Evolutionary conservation across 2,113 vertebrate genomes (phyloP).

Genomic region (Mola mola): DNA sequence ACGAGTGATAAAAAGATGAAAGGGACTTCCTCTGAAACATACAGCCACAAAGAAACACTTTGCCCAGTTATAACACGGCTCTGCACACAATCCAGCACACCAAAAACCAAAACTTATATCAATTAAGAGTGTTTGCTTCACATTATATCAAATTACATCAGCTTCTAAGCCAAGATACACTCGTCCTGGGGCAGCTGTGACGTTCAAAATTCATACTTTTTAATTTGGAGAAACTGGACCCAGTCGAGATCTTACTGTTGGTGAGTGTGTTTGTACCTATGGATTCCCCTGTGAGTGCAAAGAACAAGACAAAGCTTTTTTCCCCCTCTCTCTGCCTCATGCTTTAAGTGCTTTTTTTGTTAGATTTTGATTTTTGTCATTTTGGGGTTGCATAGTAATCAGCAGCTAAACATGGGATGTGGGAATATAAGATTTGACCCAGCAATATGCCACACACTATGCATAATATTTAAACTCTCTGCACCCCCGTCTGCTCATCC

Average conservation of each 20-base stretch:
- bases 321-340: constrained; percentile 32
- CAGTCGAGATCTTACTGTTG: neutral
- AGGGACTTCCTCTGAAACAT: constrained; percentile 67
- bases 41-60: constrained; percentile 62
- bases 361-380: constrained; percentile 16
- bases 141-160: constrained; percentile 6
- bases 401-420: too few relatives aligned
- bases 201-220: too few relatives aligned
- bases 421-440: too few relatives aligned
- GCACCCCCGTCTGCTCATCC: neutral
- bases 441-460: too few relatives aligned
- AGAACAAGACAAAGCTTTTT: constrained; percentile 45
- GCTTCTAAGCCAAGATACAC: neutral
- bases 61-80: constrained; percentile 64
- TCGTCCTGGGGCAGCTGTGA: neutral
- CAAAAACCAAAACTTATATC: too few relatives aligned
- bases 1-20: constrained; percentile 68
- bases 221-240: too few relatives aligned
- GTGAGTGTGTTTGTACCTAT: constrained; percentile 13
- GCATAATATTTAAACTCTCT: too few relatives aligned
- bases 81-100: constrained; percentile 5
- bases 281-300: constrained; percentile 29
- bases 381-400: constrained; percentile 35
- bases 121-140: neutral
- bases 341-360: constrained; percentile 26